Conservation (phyloP, 2,113 vertebrate species). For the Eolophus roseicapilla region DNA sequence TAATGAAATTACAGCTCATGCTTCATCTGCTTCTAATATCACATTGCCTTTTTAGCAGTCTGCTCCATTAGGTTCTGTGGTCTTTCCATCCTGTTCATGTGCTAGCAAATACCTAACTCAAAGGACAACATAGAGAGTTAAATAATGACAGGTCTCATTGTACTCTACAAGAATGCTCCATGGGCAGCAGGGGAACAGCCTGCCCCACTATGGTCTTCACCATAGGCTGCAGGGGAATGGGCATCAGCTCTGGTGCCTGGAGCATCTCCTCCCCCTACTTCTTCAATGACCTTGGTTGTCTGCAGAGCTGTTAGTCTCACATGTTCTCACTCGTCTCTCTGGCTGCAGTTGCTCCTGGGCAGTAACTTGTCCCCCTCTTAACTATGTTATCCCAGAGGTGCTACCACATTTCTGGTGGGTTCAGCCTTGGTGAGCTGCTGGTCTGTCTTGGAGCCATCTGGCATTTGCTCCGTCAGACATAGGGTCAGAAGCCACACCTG, state of each 20-base stretch:
- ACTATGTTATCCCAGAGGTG: neutral
- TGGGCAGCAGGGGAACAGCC: neutral
- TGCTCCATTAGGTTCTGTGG: neutral
- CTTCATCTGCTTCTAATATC: neutral
- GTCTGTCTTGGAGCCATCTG: neutral
- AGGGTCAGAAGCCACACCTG: neutral
- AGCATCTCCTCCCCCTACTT: neutral
- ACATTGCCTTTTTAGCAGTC: neutral
- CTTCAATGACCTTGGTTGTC: neutral
- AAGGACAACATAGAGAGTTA: neutral
- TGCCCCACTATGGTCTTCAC: neutral
- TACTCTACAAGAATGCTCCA: neutral
- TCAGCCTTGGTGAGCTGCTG: neutral
- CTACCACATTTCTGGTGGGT: neutral
- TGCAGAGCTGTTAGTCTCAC: neutral
- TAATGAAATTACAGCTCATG: neutral
- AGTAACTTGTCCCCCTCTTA: neutral
- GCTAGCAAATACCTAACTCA: neutral
- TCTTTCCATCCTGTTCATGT: neutral
- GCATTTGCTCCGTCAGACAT: neutral
- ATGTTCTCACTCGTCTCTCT: neutral
- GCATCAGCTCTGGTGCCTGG: neutral
- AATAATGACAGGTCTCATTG: neutral
- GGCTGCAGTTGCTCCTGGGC: neutral
- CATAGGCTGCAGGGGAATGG: neutral